Evolutionary conservation across 2,797 vertebrate species (phyloP).

Genomic region (Anableps anableps): DNA sequence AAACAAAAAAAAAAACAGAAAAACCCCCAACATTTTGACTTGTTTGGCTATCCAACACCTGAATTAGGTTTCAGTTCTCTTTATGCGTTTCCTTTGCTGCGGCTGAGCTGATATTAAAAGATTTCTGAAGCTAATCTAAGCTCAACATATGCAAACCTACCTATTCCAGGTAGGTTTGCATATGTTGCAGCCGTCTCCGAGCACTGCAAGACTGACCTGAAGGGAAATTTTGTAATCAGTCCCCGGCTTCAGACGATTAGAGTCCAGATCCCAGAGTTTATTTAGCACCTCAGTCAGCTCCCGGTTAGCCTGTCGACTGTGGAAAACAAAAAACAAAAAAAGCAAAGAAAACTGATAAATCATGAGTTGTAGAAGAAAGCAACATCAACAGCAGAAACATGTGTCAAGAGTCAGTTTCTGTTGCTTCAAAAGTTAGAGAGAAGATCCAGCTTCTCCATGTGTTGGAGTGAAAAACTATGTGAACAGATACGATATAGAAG

Average conservation of each 20-base stretch:
- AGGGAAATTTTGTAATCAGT: conserved; percentile 85
- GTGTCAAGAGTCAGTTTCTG: neutral
- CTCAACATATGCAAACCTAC: too few relatives aligned
- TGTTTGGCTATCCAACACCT: neutral
- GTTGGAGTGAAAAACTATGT: neutral
- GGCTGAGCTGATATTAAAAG: neutral
- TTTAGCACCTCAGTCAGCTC: conserved; percentile 86
- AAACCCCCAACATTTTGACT: neutral
- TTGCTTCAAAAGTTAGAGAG: neutral
- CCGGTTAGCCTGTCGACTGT: conserved; percentile 72
- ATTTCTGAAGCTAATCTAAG: neutral
- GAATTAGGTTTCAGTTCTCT: neutral
- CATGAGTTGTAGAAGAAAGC: neutral
- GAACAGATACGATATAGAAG: neutral
- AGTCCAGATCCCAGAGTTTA: conserved; percentile 85
- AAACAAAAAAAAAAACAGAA: neutral
- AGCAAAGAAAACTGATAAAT: neutral
- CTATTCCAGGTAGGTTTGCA: conserved; percentile 4
- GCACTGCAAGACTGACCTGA: conserved; percentile 75
- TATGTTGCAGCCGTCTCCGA: neutral
- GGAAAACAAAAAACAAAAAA: neutral
- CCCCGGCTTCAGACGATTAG: conserved; percentile 83
- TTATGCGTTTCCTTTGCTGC: neutral
- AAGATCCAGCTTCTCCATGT: neutral
- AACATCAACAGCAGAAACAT: neutral